phyloP scores from a whole-genome alignment of 2,797 vertebrate species.

The Anomalospiza imberbis region DNA sequence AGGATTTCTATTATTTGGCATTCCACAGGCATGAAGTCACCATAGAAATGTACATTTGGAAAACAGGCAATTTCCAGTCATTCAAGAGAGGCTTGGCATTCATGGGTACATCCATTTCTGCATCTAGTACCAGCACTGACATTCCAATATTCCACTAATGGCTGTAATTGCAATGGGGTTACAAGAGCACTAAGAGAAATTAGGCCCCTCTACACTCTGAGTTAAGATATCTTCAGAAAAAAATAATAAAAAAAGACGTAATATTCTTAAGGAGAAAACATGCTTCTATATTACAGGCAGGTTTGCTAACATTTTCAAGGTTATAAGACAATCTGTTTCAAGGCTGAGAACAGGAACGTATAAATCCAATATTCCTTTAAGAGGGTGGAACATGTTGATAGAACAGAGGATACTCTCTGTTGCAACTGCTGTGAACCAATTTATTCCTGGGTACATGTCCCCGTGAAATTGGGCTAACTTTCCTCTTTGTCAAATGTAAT shows the following conservation, averaged over 20 bases:
- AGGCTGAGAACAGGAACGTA: background rate
- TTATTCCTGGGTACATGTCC: background rate
- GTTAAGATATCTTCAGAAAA: background rate
- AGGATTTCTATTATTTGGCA: constrained; percentile 4
- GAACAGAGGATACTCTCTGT: background rate
- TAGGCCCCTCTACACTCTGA: background rate
- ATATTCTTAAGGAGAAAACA: background rate
- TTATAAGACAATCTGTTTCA: background rate
- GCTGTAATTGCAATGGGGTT: background rate
- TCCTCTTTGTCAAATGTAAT: background rate
- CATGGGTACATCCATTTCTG: background rate
- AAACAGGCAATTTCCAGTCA: background rate
- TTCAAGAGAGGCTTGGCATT: background rate
- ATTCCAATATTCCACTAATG: background rate
- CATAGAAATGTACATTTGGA: background rate
- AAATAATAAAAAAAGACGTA: background rate
- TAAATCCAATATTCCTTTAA: background rate
- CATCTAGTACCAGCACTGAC: background rate
- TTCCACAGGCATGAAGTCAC: background rate
- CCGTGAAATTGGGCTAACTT: background rate
- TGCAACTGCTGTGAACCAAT: background rate
- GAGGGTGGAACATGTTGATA: background rate
- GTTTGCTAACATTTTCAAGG: background rate
- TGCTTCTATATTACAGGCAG: rapidly evolving
- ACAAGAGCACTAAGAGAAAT: background rate